Conservation (phyloP, 2,797 vertebrate species). For the Mormyrops boulengeri region DNA sequence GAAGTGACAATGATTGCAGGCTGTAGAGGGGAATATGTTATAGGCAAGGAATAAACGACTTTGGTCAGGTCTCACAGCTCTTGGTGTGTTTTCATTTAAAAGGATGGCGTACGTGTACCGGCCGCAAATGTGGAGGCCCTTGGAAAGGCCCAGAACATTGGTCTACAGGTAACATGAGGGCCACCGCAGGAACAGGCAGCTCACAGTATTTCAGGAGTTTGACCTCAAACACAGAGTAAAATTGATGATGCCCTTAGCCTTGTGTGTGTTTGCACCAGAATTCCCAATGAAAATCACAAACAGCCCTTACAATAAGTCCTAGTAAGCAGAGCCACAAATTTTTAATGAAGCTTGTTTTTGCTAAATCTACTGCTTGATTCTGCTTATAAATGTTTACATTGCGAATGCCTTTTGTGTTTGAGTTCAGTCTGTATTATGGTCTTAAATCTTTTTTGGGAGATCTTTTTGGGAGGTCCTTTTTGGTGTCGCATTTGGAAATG, state of each 20-base stretch:
- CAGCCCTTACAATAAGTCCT: not conserved
- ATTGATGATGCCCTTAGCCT: not conserved
- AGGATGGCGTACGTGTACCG: slow-evolving; percentile 80
- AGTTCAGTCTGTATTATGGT: slow-evolving; percentile 30
- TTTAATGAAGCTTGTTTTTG: not conserved
- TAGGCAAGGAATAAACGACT: slow-evolving; percentile 9
- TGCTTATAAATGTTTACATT: not conserved
- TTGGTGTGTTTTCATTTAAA: slow-evolving; percentile 62
- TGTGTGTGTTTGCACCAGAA: not conserved
- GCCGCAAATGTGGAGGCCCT: slow-evolving; percentile 68
- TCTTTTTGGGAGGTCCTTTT: slow-evolving; percentile 18
- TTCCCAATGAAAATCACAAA: not conserved
- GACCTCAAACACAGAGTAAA: slow-evolving; percentile 41
- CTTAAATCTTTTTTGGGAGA: not conserved
- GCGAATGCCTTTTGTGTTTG: slow-evolving; percentile 40
- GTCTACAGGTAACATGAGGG: slow-evolving; percentile 71
- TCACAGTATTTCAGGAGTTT: slow-evolving; percentile 8
- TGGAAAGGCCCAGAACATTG: slow-evolving; percentile 50
- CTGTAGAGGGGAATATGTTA: not conserved
- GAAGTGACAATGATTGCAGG: not conserved
- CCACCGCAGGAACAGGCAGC: not conserved
- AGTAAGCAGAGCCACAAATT: not conserved
- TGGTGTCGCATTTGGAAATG: slow-evolving; percentile 20
- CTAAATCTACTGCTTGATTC: not conserved
- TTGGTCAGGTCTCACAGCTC: slow-evolving; percentile 34